Conservation (phyloP, 2,797 vertebrate genomes). For the Pseudocheirus occidentalis region DNA sequence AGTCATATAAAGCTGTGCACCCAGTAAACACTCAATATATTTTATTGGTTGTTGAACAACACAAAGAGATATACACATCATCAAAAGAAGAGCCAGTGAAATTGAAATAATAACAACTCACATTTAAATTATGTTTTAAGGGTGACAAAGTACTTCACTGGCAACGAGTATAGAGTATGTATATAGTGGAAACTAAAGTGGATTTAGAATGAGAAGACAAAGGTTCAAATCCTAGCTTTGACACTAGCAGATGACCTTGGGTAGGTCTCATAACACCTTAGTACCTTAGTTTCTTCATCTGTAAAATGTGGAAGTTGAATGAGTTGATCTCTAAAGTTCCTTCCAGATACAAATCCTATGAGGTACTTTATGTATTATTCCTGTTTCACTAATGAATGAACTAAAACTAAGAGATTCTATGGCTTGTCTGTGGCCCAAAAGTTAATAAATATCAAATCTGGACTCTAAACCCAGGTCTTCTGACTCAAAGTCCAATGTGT, state of each 20-base stretch:
- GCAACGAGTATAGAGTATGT: neutral
- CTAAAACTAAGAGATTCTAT: neutral
- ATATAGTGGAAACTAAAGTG: neutral
- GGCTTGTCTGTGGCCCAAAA: neutral
- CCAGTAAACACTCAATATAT: neutral
- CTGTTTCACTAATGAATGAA: neutral
- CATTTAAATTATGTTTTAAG: neutral
- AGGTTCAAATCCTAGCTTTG: neutral
- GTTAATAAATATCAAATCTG: neutral
- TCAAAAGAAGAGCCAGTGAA: neutral
- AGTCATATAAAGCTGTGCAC: neutral
- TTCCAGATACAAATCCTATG: neutral
- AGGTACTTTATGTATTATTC: neutral
- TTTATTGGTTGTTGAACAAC: neutral
- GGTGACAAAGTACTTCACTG: neutral
- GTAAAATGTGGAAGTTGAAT: neutral
- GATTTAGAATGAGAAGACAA: neutral
- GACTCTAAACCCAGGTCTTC: neutral
- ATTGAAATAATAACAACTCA: neutral
- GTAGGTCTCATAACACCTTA: neutral
- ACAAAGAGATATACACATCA: neutral
- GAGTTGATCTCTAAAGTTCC: neutral
- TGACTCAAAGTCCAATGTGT: neutral
- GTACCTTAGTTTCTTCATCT: neutral
- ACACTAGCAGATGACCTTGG: neutral